These are phyloP conservation scores for Leucophenga maculata DNA, from an alignment of 2,888 invertebrate genomes.

Conservation along the genomic window DNA sequence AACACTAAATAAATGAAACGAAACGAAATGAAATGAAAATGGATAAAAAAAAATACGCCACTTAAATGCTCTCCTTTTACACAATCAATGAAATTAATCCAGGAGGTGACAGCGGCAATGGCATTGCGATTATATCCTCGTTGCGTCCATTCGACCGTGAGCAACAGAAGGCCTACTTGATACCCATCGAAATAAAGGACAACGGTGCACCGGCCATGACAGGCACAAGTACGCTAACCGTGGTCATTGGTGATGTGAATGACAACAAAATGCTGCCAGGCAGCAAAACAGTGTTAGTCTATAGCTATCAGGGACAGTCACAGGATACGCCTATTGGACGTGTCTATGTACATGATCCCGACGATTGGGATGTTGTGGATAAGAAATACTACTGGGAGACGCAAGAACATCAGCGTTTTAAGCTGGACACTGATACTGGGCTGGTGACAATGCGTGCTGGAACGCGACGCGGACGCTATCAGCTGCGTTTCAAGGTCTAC, in stretches of 20 bases:
- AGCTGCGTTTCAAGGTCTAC: conserved; percentile 87
- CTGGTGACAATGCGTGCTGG: conserved; percentile 95
- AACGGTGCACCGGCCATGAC: conserved; percentile 95
- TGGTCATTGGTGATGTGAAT: conserved; percentile 97
- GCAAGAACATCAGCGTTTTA: conserved; percentile 87
- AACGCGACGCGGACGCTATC: conserved; percentile 88
- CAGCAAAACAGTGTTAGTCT: conserved; percentile 95
- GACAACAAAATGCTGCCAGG: conserved; percentile 99
- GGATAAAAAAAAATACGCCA: conserved; percentile 26
- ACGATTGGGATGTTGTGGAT: conserved; percentile 98
- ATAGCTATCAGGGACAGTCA: conserved; percentile 93
- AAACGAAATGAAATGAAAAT: background rate
- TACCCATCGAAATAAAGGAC: conserved; percentile 97
- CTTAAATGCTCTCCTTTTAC: conserved; percentile 31
- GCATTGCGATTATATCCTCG: conserved; percentile 96
- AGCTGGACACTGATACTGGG: conserved; percentile 90
- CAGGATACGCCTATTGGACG: conserved; percentile 92
- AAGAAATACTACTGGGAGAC: conserved; percentile 97
- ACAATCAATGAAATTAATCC: conserved; percentile 47
- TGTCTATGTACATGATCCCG: conserved; percentile 96
- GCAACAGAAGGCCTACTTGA: conserved; percentile 93
- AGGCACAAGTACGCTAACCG: conserved; percentile 93
- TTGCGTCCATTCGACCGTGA: conserved; percentile 94
- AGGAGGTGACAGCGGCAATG: conserved; percentile 95
- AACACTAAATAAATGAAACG: background rate